Conservation (phyloP, 2,113 vertebrate species). For the Salvator merianae region DNA sequence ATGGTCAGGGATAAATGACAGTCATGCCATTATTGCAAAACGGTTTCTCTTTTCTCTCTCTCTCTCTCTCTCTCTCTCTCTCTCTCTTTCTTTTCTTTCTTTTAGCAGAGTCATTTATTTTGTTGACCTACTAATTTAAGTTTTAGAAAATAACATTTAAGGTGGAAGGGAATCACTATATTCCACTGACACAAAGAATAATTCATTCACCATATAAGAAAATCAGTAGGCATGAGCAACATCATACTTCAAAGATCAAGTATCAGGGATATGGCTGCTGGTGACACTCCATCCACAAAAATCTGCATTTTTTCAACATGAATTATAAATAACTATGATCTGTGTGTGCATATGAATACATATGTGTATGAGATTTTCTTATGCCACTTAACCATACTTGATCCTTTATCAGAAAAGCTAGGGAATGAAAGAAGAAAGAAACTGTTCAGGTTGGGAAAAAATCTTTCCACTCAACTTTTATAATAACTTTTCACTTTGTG, state of each 20-base stretch:
- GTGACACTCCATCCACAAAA: constrained; percentile 4
- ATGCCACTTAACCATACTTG: constrained; percentile 9
- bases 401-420: background rate
- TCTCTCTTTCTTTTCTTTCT: too few relatives aligned
- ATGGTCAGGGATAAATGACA: background rate
- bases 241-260: background rate
- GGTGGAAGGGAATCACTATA: background rate
- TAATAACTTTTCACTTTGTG: background rate
- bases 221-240: background rate
- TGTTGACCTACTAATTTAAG: background rate
- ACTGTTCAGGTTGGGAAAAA: too few relatives aligned
- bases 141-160: background rate
- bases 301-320: background rate
- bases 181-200: background rate
- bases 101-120: background rate
- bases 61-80: too few relatives aligned
- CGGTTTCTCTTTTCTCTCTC: background rate
- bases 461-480: background rate
- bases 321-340: constrained; percentile 30
- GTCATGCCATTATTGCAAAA: background rate
- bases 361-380: constrained; percentile 15
- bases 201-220: background rate
- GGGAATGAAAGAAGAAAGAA: background rate
- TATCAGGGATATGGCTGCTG: constrained; percentile 7
- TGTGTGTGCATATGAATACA: background rate